These are phyloP conservation scores for Bradysia coprophila DNA, from an alignment of 1,140 invertebrate species.

Conservation along the genomic window DNA sequence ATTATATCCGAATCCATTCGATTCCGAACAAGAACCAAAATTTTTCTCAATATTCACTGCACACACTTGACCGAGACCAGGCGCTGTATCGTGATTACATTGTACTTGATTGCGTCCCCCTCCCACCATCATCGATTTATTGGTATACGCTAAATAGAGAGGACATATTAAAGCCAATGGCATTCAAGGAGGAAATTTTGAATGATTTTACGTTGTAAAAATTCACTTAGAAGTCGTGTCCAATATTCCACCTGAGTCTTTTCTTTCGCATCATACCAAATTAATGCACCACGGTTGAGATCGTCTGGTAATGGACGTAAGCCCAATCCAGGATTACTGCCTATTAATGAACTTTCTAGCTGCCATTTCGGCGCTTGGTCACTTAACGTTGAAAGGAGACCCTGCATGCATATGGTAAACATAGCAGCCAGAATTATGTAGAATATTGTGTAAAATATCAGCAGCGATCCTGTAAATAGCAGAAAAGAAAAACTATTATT, in stretches of 20 bases:
- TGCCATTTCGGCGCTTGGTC: slow-evolving; percentile 48
- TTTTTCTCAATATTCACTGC: slow-evolving; percentile 40
- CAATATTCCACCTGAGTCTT: slow-evolving; percentile 39
- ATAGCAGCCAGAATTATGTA: slow-evolving; percentile 57
- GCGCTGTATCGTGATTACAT: slow-evolving; percentile 40
- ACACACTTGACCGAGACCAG: slow-evolving; percentile 44
- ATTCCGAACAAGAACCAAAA: slow-evolving; percentile 41
- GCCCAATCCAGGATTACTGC: slow-evolving; percentile 62
- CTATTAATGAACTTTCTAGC: slow-evolving; percentile 57
- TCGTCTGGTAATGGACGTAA: slow-evolving; percentile 57
- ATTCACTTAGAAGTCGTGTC: slow-evolving; percentile 23
- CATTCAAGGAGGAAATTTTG: not conserved
- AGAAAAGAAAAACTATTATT: slow-evolving; percentile 5
- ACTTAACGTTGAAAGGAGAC: slow-evolving; percentile 51
- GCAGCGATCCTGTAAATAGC: slow-evolving; percentile 44
- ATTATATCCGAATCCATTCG: slow-evolving; percentile 47
- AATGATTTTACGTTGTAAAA: not conserved
- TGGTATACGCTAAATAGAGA: slow-evolving; percentile 17
- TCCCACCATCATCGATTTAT: slow-evolving; percentile 28
- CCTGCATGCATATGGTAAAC: slow-evolving; percentile 67
- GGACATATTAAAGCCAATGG: not conserved
- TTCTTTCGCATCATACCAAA: slow-evolving; percentile 52
- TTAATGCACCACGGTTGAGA: slow-evolving; percentile 55
- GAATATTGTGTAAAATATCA: slow-evolving; percentile 71
- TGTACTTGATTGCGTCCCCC: slow-evolving; percentile 40